Evolutionary conservation across 30 jellyfish, hydroid and myxozoan species (phyloP).

Genomic region (Aurelia aurita complex sp. Pacific): DNA sequence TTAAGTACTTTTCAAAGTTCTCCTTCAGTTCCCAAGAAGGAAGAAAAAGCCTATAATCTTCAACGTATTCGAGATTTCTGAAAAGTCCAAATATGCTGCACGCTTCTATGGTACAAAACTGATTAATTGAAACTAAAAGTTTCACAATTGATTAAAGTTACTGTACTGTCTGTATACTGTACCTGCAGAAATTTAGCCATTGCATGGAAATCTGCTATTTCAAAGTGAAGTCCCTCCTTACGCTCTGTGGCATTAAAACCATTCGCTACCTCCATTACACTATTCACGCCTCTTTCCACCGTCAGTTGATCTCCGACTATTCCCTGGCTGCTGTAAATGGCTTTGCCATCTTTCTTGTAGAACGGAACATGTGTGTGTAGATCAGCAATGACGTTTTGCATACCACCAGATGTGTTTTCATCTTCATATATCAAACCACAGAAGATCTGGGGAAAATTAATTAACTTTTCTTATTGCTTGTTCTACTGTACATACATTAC

Average conservation of each 20-base stretch:
- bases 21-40: too few relatives aligned
- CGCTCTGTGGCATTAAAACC: conserved; percentile 34
- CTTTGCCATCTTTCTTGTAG: conserved; percentile 2
- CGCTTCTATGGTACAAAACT: too few relatives aligned
- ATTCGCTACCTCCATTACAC: conserved; percentile 25
- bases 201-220: conserved; percentile 28
- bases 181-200: conserved; percentile 21
- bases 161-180: too few relatives aligned
- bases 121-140: too few relatives aligned
- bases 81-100: too few relatives aligned
- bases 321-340: conserved; percentile 13
- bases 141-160: too few relatives aligned
- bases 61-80: too few relatives aligned
- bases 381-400: conserved; percentile 7
- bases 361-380: conserved; percentile 26
- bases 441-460: conserved; percentile 15
- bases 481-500: background rate
- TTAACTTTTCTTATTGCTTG: background rate
- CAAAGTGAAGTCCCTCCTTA: conserved; percentile 19
- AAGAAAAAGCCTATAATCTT: too few relatives aligned
- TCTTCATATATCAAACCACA: conserved; percentile 33
- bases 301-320: conserved; percentile 32
- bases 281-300: conserved; percentile 25
- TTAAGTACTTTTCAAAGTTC: too few relatives aligned
- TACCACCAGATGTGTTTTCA: conserved; percentile 19